Conservation (phyloP, 2,888 invertebrate species). For the Orthonevra nobilis region DNA sequence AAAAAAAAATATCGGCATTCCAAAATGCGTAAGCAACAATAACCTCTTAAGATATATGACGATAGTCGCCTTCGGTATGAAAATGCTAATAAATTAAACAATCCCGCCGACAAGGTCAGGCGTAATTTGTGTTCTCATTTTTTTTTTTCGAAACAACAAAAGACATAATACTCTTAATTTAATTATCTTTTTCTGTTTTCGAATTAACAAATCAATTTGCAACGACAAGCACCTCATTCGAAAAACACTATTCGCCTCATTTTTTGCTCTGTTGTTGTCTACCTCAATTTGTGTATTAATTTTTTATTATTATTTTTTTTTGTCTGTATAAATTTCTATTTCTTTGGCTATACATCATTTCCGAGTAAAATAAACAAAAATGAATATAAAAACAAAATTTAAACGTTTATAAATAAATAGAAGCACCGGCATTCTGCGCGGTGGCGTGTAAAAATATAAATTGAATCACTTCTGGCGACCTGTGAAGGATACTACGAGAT, state of each 20-base stretch:
- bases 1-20: not conserved
- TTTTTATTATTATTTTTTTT: too few relatives aligned
- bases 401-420: constrained; percentile 27
- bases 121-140: not conserved
- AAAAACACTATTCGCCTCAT: not conserved
- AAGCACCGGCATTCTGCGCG: constrained; percentile 41
- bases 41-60: not conserved
- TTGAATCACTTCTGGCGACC: constrained; percentile 27
- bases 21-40: constrained; percentile 7
- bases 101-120: constrained; percentile 6
- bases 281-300: not conserved
- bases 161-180: not conserved
- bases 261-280: not conserved
- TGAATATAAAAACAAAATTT: not conserved
- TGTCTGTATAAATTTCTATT: constrained; percentile 29
- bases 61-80: not conserved
- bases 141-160: constrained; percentile 3
- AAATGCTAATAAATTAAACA: constrained; percentile 8
- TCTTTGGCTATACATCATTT: constrained; percentile 23
- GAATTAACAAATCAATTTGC: constrained; percentile 10
- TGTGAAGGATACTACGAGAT: too few relatives aligned
- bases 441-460: constrained; percentile 51
- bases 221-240: not conserved
- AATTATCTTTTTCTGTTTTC: too few relatives aligned
- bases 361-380: constrained; percentile 11